phyloP scores from a whole-genome alignment of 2,113 vertebrate genomes.

The Oncorhynchus tshawytscha region DNA sequence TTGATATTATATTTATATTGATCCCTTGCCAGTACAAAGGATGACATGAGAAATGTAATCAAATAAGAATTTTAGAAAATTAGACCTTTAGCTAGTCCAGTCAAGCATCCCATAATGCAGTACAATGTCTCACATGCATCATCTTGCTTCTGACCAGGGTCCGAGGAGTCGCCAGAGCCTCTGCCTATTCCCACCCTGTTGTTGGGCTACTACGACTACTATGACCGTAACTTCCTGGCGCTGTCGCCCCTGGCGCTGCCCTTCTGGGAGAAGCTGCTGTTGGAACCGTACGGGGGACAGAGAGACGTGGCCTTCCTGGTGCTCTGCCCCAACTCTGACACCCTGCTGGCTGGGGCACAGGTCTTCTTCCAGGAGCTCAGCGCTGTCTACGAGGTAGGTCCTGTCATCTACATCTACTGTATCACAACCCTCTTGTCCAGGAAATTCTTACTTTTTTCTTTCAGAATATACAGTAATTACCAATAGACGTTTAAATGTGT shows the following conservation, averaged over 20 bases:
- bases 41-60: too few relatives aligned
- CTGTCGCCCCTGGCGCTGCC: conserved; percentile 93
- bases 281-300: conserved; percentile 93
- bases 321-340: conserved; percentile 91
- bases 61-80: too few relatives aligned
- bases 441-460: too few relatives aligned
- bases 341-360: conserved; percentile 88
- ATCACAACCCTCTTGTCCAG: not conserved
- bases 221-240: conserved; percentile 94
- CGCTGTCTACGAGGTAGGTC: conserved; percentile 90
- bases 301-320: conserved; percentile 94
- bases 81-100: too few relatives aligned
- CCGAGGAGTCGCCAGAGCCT: conserved; percentile 96
- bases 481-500: too few relatives aligned
- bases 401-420: not conserved
- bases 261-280: conserved; percentile 95
- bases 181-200: conserved; percentile 90
- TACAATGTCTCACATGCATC: too few relatives aligned
- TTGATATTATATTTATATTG: too few relatives aligned
- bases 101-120: too few relatives aligned
- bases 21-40: too few relatives aligned
- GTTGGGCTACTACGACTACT: conserved; percentile 95
- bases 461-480: not conserved
- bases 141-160: conserved; percentile 67
- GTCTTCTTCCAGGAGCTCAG: conserved; percentile 97